Evolutionary conservation across 1,140 invertebrate species (phyloP).

Genomic region (Drosophila sucinea): DNA sequence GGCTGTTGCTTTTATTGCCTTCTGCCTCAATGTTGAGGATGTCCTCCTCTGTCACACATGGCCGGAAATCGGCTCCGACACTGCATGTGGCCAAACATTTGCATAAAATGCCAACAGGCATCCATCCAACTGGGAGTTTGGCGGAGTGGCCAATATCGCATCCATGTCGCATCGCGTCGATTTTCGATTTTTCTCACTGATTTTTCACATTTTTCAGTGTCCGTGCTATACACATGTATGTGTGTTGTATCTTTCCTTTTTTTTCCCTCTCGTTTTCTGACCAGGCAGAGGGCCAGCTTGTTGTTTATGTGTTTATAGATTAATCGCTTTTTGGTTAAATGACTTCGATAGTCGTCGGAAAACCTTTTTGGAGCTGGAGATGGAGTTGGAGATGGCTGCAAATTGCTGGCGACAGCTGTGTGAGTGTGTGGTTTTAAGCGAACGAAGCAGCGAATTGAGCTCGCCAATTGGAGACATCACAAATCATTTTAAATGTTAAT

Average conservation of each 20-base stretch:
- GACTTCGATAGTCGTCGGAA: slow-evolving; percentile 65
- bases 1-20: slow-evolving; percentile 67
- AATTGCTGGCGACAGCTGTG: slow-evolving; percentile 42
- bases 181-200: slow-evolving; percentile 79
- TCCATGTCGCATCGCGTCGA: slow-evolving; percentile 39
- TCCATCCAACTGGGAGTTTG: slow-evolving; percentile 13
- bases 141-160: slow-evolving; percentile 20
- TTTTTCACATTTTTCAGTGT: slow-evolving; percentile 79
- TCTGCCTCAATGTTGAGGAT: slow-evolving; percentile 4
- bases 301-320: slow-evolving; percentile 83
- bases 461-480: not conserved
- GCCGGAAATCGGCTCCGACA: slow-evolving; percentile 74
- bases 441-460: not conserved
- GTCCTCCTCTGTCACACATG: slow-evolving; percentile 63
- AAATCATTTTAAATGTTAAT: slow-evolving; percentile 9
- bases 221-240: slow-evolving; percentile 29
- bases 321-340: slow-evolving; percentile 82
- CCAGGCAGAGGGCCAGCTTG: slow-evolving; percentile 48
- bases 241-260: slow-evolving; percentile 5
- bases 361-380: slow-evolving; percentile 38
- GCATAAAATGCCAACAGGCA: slow-evolving; percentile 66
- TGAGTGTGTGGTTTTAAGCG: slow-evolving; percentile 3
- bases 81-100: slow-evolving; percentile 78
- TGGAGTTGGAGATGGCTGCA: slow-evolving; percentile 6
- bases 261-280: slow-evolving; percentile 6